These are phyloP conservation scores for Notodonta dromedarius DNA, from an alignment of 2,888 invertebrate species.

Conservation along the genomic window DNA sequence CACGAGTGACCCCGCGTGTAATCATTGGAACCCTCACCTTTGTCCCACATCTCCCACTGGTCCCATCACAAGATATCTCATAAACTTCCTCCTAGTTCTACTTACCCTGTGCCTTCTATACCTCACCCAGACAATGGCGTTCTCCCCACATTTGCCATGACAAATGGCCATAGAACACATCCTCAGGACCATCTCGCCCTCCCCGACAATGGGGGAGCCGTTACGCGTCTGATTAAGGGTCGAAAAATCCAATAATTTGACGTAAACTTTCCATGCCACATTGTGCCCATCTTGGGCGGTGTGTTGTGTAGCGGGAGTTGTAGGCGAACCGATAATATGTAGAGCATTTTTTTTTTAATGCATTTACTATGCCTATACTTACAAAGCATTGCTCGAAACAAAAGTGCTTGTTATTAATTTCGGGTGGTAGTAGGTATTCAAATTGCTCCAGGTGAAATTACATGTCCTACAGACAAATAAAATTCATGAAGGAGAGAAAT, in stretches of 20 bases:
- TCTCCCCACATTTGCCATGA: constrained; percentile 34
- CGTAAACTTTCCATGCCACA: constrained; percentile 54
- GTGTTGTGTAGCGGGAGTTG: constrained; percentile 8
- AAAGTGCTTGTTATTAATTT: no score
- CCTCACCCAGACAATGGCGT: constrained; percentile 19
- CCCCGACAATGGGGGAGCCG: constrained; percentile 40
- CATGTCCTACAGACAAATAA: no score
- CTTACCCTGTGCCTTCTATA: neutral
- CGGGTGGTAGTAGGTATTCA: no score
- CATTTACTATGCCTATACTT: no score
- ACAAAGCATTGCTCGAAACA: no score
- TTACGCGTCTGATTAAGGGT: constrained; percentile 55
- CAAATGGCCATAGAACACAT: constrained; percentile 38
- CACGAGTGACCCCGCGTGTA: no score
- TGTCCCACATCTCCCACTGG: neutral
- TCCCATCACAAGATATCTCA: constrained; percentile 2
- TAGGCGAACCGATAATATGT: constrained; percentile 10
- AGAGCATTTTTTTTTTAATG: neutral
- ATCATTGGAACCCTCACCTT: neutral
- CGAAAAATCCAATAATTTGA: constrained; percentile 63
- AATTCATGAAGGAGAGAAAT: no score
- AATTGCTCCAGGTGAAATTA: no score
- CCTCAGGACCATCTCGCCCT: constrained; percentile 23
- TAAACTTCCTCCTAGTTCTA: constrained; percentile 5
- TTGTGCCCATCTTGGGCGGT: constrained; percentile 33